Conservation (phyloP, 2,113 vertebrate species). For the Myocastor coypus region DNA sequence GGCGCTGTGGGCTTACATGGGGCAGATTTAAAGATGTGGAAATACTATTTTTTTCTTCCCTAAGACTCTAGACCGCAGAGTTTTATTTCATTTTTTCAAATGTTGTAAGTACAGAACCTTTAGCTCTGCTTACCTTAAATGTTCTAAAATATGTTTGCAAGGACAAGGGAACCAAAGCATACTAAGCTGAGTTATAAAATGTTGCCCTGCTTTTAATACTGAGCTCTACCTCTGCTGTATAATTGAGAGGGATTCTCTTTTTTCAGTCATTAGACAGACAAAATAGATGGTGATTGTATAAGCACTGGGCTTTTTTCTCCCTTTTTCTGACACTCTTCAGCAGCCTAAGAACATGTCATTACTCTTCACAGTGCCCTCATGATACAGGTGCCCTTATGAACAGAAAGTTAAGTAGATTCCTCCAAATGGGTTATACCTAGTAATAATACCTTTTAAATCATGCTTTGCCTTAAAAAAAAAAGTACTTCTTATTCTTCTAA, state of each 20-base stretch:
- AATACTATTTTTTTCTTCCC: background rate
- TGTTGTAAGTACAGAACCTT: slow-evolving; percentile 24
- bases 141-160: slow-evolving; percentile 1
- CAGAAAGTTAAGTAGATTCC: background rate
- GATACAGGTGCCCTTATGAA: background rate
- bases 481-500: background rate
- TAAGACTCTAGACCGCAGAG: background rate
- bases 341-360: background rate
- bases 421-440: background rate
- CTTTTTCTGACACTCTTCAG: background rate
- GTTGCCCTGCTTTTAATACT: background rate
- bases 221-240: background rate
- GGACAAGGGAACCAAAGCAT: slow-evolving; percentile 10
- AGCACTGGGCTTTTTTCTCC: background rate
- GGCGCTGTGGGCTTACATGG: background rate
- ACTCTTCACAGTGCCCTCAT: background rate
- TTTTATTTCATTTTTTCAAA: slow-evolving; percentile 50
- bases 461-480: background rate
- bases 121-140: slow-evolving; percentile 23
- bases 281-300: slow-evolving; percentile 61
- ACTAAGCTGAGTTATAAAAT: background rate
- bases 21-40: slow-evolving; percentile 50
- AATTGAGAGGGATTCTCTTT: slow-evolving; percentile 48
- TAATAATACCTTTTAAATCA: background rate
- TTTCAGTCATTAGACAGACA: slow-evolving; percentile 41